Percentiles rank a stretch among this genome's conserved stretches.
phyloP scores from a whole-genome alignment of 2,888 invertebrate species.

The Piscicola geometra region DNA sequence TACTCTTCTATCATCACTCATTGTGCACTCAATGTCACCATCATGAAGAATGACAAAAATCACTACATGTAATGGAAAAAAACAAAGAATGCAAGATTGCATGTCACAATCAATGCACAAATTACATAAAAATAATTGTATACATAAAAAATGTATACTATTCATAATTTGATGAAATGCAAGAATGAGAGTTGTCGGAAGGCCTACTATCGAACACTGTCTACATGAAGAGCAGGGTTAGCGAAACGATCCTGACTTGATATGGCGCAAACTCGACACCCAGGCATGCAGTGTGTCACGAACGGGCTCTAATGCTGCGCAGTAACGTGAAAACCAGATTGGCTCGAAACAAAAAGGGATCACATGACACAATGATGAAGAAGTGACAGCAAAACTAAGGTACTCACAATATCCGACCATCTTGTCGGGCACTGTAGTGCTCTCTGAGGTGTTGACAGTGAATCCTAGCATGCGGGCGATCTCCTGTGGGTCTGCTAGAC shows the following conservation, averaged over 20 bases:
- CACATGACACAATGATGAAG: neutral
- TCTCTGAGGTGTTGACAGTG: conserved; percentile 62
- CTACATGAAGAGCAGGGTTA: conserved; percentile 37
- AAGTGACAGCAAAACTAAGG: neutral
- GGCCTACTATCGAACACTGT: conserved; percentile 42
- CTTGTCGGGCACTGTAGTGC: conserved; percentile 86
- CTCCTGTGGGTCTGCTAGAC: conserved; percentile 28
- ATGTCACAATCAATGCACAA: too few relatives aligned
- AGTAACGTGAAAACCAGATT: too few relatives aligned
- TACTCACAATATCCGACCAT: conserved; percentile 87
- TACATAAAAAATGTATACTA: too few relatives aligned
- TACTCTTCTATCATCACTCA: neutral
- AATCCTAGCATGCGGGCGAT: conserved; percentile 29
- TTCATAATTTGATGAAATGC: too few relatives aligned
- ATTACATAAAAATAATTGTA: too few relatives aligned
- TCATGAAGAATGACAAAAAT: too few relatives aligned
- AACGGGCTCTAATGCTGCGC: conserved; percentile 41
- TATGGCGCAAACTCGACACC: conserved; percentile 43
- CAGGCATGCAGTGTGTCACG: conserved; percentile 34
- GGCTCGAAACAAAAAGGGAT: neutral
- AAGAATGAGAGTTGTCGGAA: too few relatives aligned
- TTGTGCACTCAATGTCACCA: too few relatives aligned
- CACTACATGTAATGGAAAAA: too few relatives aligned
- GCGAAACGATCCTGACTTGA: conserved; percentile 33
- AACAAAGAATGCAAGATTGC: too few relatives aligned